These are phyloP conservation scores for Parnassius mnemosyne DNA, from an alignment of 2,888 invertebrate species.

Conservation along the genomic window DNA sequence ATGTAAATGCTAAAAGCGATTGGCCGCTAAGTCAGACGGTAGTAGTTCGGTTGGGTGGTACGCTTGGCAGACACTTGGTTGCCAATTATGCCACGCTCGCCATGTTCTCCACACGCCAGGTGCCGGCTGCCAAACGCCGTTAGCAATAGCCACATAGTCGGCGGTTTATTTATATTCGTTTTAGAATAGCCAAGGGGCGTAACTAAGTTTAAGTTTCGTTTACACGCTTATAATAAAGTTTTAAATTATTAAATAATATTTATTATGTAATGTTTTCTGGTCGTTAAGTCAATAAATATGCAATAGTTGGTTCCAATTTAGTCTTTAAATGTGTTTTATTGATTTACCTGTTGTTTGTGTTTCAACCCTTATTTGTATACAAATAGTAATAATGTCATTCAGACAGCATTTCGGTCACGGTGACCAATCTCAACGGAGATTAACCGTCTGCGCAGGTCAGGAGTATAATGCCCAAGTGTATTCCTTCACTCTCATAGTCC, in stretches of 20 bases:
- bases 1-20: constrained; percentile 25
- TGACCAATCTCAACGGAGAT: no score
- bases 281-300: constrained; percentile 80
- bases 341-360: constrained; percentile 11
- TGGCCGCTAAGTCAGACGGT: constrained; percentile 36
- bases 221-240: constrained; percentile 69
- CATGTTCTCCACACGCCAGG: constrained; percentile 35
- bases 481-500: no score
- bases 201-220: constrained; percentile 61
- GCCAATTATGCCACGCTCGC: constrained; percentile 38
- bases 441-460: no score
- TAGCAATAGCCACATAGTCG: constrained; percentile 81
- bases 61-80: constrained; percentile 23
- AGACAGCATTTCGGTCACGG: no score
- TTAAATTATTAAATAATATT: constrained; percentile 67
- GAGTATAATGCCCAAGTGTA: no score
- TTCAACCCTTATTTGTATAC: no score
- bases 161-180: constrained; percentile 77
- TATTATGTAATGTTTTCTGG: constrained; percentile 72
- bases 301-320: constrained; percentile 80
- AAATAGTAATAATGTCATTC: no score
- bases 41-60: constrained; percentile 28
- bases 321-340: constrained; percentile 54
- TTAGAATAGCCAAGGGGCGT: constrained; percentile 76
- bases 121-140: constrained; percentile 51